Conservation (phyloP, 53 echinoderm and acorn worm species). For the Antedon mediterranea region DNA sequence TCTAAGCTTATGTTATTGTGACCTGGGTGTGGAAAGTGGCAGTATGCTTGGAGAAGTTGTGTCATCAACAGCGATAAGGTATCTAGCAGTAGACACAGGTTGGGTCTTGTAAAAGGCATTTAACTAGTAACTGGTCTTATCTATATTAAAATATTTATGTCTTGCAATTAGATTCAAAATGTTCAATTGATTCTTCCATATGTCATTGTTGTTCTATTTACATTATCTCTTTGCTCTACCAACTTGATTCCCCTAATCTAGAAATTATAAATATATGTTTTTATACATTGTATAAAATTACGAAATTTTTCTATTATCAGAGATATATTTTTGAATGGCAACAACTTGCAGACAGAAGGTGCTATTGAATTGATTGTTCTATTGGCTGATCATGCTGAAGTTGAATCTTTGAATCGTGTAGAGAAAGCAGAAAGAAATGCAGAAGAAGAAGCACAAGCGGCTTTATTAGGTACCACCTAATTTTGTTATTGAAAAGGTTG, state of each 20-base stretch:
- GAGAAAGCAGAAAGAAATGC: constrained; percentile 43
- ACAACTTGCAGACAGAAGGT: constrained; percentile 89
- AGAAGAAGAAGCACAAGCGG: constrained; percentile 63
- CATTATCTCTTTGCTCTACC: too few species aligned
- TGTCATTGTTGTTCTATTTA: too few species aligned
- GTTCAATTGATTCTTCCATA: too few species aligned
- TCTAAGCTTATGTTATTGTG: constrained; percentile 94
- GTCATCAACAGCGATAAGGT: constrained; percentile 91
- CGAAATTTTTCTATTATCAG: constrained; percentile 11
- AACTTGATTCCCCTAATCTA: too few species aligned
- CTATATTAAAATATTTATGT: too few species aligned
- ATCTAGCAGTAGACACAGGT: too few species aligned
- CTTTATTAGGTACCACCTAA: constrained; percentile 31
- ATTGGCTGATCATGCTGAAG: constrained; percentile 75
- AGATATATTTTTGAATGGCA: constrained; percentile 89
- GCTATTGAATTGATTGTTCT: constrained; percentile 80
- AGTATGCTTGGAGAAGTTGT: constrained; percentile 56
- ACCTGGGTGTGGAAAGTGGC: constrained; percentile 72
- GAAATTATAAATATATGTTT: too few species aligned
- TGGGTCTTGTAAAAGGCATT: too few species aligned
- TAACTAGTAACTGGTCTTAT: too few species aligned
- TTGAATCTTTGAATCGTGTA: constrained; percentile 55
- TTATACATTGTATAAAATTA: too few species aligned
- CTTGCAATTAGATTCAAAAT: too few species aligned
- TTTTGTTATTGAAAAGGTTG: too few species aligned